Base-by-base conservation (phyloP, 2,113 vertebrate species). In the Phaethon lepturus region DNA sequence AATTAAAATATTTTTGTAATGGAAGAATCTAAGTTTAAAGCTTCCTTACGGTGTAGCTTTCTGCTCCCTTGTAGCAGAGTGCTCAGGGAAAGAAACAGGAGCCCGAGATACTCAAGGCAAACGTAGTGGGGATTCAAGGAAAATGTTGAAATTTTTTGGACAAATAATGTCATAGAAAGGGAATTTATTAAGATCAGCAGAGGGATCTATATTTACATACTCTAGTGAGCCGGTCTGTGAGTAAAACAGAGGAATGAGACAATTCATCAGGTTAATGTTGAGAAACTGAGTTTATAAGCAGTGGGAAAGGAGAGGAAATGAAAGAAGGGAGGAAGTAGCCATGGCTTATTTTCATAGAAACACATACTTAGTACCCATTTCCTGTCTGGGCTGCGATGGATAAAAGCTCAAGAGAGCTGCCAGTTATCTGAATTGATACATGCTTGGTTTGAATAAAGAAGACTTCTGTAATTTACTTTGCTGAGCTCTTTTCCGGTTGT, bases 401-500 rank as follows among this genome's bases (percentile, higher is more conserved):
- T 80, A 77, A 86, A 89, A 93, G 79, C 75, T 87, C 68, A 66
- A 81, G 88, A 94, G 86, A 42, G 83, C 75, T 93, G 86, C 88
- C 95, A 80, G 93, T 94, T 97, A 33, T 66, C 81, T 84, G 55
- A 96, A 96, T 33, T 90, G 63, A 55, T 93, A 74, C 92, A 91
- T 68, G 79, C 83, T 95, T 9, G 0, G 14, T 75, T 82, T 83
- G 95, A 92, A 82, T 84, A 94, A 94, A 75, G 92, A 85, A 80
- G 67, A 83, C 44, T 73, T 95, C 53, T 93, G 64, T 93, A 92
- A 97, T 97, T 94, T 90, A 85, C 95, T 97, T 97, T 93, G 58
- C 86, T 77, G 86, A 98, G 86, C 23, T 53, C 90, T 95, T 97
- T 97, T 97, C 87, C 86, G 76, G 68, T 96, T 97, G 78, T 94